Evolutionary conservation across 1,140 invertebrate genomes (phyloP), one percentile per base, ranked within the genome.

Genomic region (Pseudomyrmex cubaensis): DNA sequence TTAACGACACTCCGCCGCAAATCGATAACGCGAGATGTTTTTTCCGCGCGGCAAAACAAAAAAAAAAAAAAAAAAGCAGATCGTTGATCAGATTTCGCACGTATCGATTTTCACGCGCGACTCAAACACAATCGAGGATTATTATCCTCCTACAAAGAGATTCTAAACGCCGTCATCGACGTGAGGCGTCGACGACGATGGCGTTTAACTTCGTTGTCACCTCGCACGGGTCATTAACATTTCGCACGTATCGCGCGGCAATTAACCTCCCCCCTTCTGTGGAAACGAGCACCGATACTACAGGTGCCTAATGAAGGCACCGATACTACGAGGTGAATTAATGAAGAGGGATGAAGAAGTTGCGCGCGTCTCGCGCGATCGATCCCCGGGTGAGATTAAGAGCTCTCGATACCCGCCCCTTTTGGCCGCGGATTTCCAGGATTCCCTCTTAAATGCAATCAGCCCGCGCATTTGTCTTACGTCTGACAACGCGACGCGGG

Each of bases 221-320:
- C 35, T 82, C 70, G 54, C 64, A 63, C 52, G 82, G 76, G 77
- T 89, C 88, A 87, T 89, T 89, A 89, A 89, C 84, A 88, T 87
- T 89, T 89, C 67, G 86, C 70, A 74, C 78, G 85, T 89, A 87
- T 86, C 70, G 82, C 83, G 72, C 56, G 85, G 84, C 86, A 89
- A 87, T 87, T 89, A 87, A 89, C 86, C 76, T 69, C 44, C 54
- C 74, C 13, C 44, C 17, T 54, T 12, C 3, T 15, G 52, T 35
- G 35, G 5, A 35, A 35, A 35, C 35, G 35, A 35, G 35, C 35
- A 4, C 5, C 35, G 35, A 35, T 35, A 35, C 0, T 35, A 35
- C 5, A 35, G 35, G 35, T 35, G 73, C 64, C 61, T n/a, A n/a
- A n/a, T n/a, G n/a, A n/a, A n/a, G n/a, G n/a, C n/a, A n/a, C n/a